A percentile compares a stretch with the other conserved stretches of the same genome.
These are phyloP conservation scores for Echeneis naucrates DNA, from an alignment of 2,797 vertebrate species.

Conservation along the genomic window DNA sequence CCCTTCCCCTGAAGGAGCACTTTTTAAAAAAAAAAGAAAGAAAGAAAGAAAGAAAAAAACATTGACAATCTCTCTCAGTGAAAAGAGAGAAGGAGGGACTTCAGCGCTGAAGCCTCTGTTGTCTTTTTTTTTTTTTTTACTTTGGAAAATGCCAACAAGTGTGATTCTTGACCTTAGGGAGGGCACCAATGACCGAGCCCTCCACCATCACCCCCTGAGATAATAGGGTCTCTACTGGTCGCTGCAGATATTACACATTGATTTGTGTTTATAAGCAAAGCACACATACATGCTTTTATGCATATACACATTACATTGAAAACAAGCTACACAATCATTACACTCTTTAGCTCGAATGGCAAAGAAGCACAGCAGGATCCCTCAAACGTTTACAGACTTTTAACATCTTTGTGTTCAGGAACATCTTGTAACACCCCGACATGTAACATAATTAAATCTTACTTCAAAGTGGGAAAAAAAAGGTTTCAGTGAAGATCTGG, in stretches of 20 bases:
- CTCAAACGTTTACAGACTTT: slow-evolving; percentile 67
- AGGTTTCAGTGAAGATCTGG: slow-evolving; percentile 36
- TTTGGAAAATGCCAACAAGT: slow-evolving; percentile 88
- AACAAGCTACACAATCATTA: slow-evolving; percentile 54
- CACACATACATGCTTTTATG: slow-evolving; percentile 55
- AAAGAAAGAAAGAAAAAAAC: slow-evolving; percentile 63
- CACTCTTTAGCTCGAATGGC: slow-evolving; percentile 43
- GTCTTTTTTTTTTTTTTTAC: slow-evolving; percentile 74
- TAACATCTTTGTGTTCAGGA: slow-evolving; percentile 34
- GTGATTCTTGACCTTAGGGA: slow-evolving; percentile 83
- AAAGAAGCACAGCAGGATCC: slow-evolving; percentile 72
- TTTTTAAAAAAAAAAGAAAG: slow-evolving; percentile 74
- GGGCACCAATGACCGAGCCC: slow-evolving; percentile 60
- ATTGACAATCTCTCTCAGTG: slow-evolving; percentile 83
- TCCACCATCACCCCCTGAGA: slow-evolving; percentile 13
- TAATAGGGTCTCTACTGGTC: slow-evolving; percentile 38
- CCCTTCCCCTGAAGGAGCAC: slow-evolving; percentile 84
- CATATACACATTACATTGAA: slow-evolving; percentile 25
- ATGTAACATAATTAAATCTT: slow-evolving; percentile 53
- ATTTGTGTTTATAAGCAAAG: slow-evolving; percentile 46
- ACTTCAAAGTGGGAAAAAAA: slow-evolving; percentile 25
- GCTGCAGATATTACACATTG: slow-evolving; percentile 51
- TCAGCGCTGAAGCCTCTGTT: slow-evolving; percentile 79
- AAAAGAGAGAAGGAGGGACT: slow-evolving; percentile 84
- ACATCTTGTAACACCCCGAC: slow-evolving; percentile 10